Base-by-base conservation (phyloP, 2,797 vertebrate genomes). In the Emydoidea blandingii region DNA sequence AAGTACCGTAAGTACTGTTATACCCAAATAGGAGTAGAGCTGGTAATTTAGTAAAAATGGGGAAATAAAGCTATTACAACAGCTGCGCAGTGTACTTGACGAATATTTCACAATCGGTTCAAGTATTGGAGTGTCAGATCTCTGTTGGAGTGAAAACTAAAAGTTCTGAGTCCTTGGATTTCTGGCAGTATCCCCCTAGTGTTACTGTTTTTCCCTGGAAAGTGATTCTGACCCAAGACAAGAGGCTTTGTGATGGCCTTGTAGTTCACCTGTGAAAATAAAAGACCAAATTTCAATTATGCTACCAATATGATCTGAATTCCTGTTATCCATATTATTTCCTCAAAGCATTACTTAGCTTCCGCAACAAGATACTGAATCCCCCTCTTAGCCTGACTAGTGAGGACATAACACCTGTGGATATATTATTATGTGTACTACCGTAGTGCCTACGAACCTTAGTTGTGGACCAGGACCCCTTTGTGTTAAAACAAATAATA, bases 1-100 rank as follows among this genome's bases (percentile, higher is more conserved):
- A 90, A 90, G 59, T 84, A 27, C 21, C 91, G 74, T 87, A 91
- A 95, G 31, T 78, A 31, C 44, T 78, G 25, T 16, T 78, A 5
- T 59, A 10, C 41, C 15, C 8, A 1, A 87, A 49, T 49, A 16
- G 0, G 1, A 96, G 47, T 15, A 53, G 41, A 86, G 34, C n/a
- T 96, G 87, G 25, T 96, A 82, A 91, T 84, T 85, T 85, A 52
- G 53, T 94, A 93, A 87, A 90, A 94, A 97, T 86, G 86, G 47
- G 90, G 96, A 97, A 98, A 80, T 95, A 88, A 79, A 94, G 5
- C 37, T 91, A n/a, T 98, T 97, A 68, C 79, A 95, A 82, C 89
- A 97, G 84, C 79, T 93, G 47, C 88, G 84, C 8, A 86, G 6
- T 93, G 47, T 94, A 41, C 76, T 93, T 81, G 82, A 65, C 52